phyloP scores from a whole-genome alignment of 2,113 vertebrate genomes.

The Trematocara unimaculatum region DNA sequence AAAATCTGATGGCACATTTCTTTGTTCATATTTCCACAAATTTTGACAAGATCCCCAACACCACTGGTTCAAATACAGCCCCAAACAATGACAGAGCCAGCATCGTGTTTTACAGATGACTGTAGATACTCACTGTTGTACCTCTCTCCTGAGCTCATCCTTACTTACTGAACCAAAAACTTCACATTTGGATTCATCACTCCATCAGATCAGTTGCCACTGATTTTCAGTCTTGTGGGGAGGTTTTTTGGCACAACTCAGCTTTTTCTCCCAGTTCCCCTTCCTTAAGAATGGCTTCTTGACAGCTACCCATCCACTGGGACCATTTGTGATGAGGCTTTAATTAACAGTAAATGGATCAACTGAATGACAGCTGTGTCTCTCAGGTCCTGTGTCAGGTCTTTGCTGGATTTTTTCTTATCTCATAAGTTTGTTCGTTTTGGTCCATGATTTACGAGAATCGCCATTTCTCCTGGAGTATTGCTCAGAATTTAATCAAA shows the following conservation, averaged over 20 bases:
- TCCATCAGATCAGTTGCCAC: background rate
- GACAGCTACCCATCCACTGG: background rate
- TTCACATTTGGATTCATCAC: background rate
- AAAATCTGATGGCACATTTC: background rate
- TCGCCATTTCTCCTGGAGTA: background rate
- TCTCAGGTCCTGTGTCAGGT: background rate
- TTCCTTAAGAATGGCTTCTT: background rate
- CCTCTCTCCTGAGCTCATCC: background rate
- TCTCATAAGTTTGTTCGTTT: background rate
- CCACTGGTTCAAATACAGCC: background rate
- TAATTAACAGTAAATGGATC: background rate
- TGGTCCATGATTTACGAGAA: background rate
- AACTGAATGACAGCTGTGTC: background rate
- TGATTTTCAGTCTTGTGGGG: background rate
- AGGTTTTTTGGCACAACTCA: background rate
- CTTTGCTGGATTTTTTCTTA: background rate
- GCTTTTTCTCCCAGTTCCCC: background rate
- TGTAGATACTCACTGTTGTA: background rate
- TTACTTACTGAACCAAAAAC: background rate
- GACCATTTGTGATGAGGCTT: background rate
- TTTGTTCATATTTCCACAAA: background rate
- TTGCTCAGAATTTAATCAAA: background rate
- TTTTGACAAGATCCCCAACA: background rate
- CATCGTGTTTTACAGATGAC: background rate
- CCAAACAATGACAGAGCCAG: background rate